Percentiles rank a stretch among this genome's conserved stretches.
Evolutionary conservation across 2,888 invertebrate genomes (phyloP).

Genomic region (Acleris emargana): DNA sequence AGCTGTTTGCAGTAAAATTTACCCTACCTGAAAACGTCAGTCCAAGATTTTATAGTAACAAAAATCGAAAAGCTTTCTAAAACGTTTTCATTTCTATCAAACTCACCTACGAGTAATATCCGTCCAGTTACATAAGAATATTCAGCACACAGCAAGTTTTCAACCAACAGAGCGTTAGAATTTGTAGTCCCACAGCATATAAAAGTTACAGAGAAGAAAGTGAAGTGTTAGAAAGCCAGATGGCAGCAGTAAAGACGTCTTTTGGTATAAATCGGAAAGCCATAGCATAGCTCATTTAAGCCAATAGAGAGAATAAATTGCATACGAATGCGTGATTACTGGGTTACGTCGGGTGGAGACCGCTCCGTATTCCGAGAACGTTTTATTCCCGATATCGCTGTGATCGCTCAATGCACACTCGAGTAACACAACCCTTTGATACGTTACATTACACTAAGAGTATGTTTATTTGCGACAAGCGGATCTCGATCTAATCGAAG

Average conservation of each 20-base stretch:
- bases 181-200: no score
- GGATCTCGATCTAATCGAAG: slow-evolving; percentile 15
- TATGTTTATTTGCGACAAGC: slow-evolving; percentile 27
- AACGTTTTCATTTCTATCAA: no score
- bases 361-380: slow-evolving; percentile 46
- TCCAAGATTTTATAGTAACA: no score
- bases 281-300: slow-evolving; percentile 33
- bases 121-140: no score
- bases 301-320: slow-evolving; percentile 31
- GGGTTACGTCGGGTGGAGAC: slow-evolving; percentile 16
- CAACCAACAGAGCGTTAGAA: no score
- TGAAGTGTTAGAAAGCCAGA: slow-evolving; percentile 2
- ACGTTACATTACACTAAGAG: slow-evolving; percentile 36
- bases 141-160: no score
- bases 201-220: no score
- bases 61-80: no score
- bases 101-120: no score
- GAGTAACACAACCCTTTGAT: slow-evolving; percentile 49
- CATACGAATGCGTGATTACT: slow-evolving; percentile 33
- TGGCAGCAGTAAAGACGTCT: slow-evolving; percentile 8
- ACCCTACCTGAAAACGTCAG: no score
- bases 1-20: no score
- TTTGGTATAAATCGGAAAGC: slow-evolving; percentile 25
- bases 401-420: slow-evolving; percentile 53
- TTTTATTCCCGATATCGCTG: slow-evolving; percentile 56